Percentiles rank a stretch among this genome's conserved stretches.
Evolutionary conservation across 2,113 vertebrate species (phyloP).

Genomic region (Archilochus colubris): DNA sequence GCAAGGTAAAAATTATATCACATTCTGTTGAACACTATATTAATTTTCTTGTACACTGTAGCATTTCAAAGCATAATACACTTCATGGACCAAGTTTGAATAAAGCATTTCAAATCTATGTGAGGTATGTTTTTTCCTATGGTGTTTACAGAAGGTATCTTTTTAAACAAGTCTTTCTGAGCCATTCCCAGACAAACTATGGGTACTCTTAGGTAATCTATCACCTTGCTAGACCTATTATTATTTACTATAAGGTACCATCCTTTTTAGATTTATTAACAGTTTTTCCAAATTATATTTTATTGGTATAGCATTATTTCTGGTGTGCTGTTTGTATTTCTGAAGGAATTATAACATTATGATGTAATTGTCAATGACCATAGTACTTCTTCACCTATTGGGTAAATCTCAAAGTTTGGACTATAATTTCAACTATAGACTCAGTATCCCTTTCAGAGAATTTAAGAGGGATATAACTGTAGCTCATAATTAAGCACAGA

Average conservation of each 20-base stretch:
- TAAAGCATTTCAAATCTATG: not conserved
- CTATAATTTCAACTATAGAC: not conserved
- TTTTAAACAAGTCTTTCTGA: not conserved
- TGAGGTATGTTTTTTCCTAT: not conserved
- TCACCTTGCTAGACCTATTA: not conserved
- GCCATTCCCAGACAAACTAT: not conserved
- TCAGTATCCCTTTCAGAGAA: not conserved
- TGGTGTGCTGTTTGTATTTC: not conserved
- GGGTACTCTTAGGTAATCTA: not conserved
- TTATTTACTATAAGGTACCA: not conserved
- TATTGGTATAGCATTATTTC: not conserved
- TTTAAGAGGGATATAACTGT: not conserved
- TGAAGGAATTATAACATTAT: not conserved
- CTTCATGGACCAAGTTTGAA: not conserved
- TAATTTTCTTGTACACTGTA: not conserved
- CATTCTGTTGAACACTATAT: not conserved
- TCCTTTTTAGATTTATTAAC: not conserved
- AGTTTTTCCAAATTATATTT: not conserved
- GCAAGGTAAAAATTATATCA: not conserved
- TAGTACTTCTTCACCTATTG: not conserved
- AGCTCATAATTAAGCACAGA: not conserved
- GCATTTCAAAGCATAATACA: not conserved
- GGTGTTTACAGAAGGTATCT: not conserved
- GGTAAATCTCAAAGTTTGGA: not conserved
- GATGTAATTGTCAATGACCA: rapidly evolving